Evolutionary conservation across 2,113 vertebrate genomes (phyloP).

Genomic region (Nothobranchius furzeri): DNA sequence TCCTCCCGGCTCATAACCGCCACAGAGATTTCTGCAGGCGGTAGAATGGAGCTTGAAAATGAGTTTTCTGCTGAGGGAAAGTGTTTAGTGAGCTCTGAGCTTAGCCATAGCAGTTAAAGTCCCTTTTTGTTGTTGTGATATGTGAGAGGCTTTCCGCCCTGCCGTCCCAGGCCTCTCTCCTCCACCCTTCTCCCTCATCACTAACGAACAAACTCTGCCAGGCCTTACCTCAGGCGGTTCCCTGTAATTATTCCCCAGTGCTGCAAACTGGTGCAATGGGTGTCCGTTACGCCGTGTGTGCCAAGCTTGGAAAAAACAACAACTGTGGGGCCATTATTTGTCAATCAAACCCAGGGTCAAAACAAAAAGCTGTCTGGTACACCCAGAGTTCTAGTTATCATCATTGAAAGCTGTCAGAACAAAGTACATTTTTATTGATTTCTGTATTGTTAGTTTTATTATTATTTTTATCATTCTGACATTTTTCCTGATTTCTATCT

Average conservation of each 20-base stretch:
- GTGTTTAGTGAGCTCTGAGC: conserved; percentile 52
- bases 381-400: conserved; percentile 68
- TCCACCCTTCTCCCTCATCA: conserved; percentile 58
- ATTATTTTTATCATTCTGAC: conserved; percentile 58
- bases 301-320: conserved; percentile 69
- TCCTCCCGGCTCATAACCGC: conserved; percentile 33
- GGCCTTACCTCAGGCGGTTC: conserved; percentile 77
- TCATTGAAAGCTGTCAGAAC: conserved; percentile 75
- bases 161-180: conserved; percentile 51
- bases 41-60: conserved; percentile 29
- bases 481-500: conserved; percentile 52
- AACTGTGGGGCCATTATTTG: conserved; percentile 80
- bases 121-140: conserved; percentile 35
- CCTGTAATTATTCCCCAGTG: conserved; percentile 81
- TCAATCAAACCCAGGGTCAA: conserved; percentile 79
- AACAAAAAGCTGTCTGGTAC: conserved; percentile 73
- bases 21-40: conserved; percentile 29
- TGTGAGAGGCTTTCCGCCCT: conserved; percentile 49
- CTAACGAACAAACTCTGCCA: conserved; percentile 77
- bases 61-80: conserved; percentile 35
- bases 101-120: conserved; percentile 31
- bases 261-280: conserved; percentile 74
- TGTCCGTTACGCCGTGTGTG: conserved; percentile 76
- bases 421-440: conserved; percentile 77
- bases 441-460: conserved; percentile 63